Evolutionary conservation across 2,797 vertebrate species (phyloP).

Genomic region (Tinamus major): DNA sequence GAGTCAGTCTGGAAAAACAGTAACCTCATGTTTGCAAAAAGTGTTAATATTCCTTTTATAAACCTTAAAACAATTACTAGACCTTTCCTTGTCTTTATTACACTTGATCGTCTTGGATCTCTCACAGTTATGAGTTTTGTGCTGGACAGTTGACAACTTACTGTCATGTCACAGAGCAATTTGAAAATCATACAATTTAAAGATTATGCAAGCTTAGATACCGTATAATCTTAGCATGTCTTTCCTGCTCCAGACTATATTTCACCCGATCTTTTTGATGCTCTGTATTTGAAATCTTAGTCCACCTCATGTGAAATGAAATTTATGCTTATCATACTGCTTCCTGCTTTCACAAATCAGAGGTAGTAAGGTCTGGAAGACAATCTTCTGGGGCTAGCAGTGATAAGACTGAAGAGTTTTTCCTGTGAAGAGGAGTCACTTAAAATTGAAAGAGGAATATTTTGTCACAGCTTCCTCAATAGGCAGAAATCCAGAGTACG

Average conservation of each 20-base stretch:
- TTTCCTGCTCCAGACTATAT: neutral
- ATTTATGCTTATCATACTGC: conserved; percentile 2
- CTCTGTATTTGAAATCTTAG: conserved; percentile 3
- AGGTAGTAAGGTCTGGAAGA: neutral
- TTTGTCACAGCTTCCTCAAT: neutral
- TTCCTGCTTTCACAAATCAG: conserved; percentile 24
- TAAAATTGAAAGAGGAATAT: neutral
- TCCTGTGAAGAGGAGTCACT: neutral
- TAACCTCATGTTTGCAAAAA: neutral
- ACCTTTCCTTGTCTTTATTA: neutral
- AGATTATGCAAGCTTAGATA: neutral
- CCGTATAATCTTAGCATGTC: neutral
- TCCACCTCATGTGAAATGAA: neutral
- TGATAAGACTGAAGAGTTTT: neutral
- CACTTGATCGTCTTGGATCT: neutral
- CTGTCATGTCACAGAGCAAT: neutral
- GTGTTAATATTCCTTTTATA: neutral
- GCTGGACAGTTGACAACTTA: neutral
- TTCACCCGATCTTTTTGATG: neutral
- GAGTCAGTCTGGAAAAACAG: neutral
- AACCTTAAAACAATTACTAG: neutral
- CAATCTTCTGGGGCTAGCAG: conserved; percentile 12
- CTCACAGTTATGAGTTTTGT: neutral
- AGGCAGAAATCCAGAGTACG: neutral
- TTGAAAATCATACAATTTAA: neutral